phyloP scores from a whole-genome alignment of 2,888 invertebrate genomes.

The Didymodactylos carnosus region DNA sequence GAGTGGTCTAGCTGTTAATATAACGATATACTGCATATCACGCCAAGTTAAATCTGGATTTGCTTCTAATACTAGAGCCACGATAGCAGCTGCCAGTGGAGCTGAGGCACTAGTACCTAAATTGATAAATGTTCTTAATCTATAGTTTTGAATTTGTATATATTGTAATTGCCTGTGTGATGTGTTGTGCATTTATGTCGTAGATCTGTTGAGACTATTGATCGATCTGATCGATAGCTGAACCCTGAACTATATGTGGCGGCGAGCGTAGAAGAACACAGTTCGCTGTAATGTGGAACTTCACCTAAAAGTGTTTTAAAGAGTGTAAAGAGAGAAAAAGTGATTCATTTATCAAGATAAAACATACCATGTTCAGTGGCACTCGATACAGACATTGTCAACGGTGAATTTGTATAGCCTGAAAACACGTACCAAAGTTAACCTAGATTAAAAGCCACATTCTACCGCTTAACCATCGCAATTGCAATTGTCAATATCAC shows the following conservation, averaged over 20 bases:
- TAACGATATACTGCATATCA: slow-evolving; percentile 67
- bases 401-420: too few relatives aligned
- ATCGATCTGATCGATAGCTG: too few relatives aligned
- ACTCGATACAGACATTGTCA: too few relatives aligned
- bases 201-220: slow-evolving; percentile 70
- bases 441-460: too few relatives aligned
- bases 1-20: slow-evolving; percentile 23
- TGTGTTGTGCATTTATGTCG: slow-evolving; percentile 60
- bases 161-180: slow-evolving; percentile 78
- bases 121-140: too few relatives aligned
- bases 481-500: slow-evolving; percentile 86
- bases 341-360: too few relatives aligned
- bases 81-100: slow-evolving; percentile 73
- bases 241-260: slow-evolving; percentile 91
- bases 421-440: too few relatives aligned
- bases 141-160: too few relatives aligned
- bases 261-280: slow-evolving; percentile 88
- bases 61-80: too few relatives aligned
- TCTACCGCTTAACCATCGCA: slow-evolving; percentile 99
- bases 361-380: too few relatives aligned
- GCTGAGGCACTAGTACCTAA: slow-evolving; percentile 83
- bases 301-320: slow-evolving; percentile 82
- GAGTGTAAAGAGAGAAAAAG: slow-evolving; percentile 89
- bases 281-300: slow-evolving; percentile 96
- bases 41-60: slow-evolving; percentile 84